These are phyloP conservation scores for Anthophora plumipes DNA, from an alignment of 2,888 invertebrate genomes.

Conservation along the genomic window DNA sequence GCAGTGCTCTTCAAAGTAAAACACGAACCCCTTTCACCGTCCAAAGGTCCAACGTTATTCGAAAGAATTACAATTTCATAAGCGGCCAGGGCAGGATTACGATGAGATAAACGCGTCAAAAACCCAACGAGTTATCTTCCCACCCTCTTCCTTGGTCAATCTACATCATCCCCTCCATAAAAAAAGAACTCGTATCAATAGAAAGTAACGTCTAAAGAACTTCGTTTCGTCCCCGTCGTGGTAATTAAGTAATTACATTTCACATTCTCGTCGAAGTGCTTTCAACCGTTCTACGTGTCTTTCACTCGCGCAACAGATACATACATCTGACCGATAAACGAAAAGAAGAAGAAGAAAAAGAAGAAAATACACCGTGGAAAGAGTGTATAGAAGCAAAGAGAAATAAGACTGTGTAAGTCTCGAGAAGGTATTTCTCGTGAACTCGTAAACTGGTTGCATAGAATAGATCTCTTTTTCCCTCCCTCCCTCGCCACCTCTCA, in stretches of 20 bases:
- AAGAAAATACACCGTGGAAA: background rate
- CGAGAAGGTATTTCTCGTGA: constrained; percentile 14
- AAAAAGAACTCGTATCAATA: background rate
- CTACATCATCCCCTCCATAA: background rate
- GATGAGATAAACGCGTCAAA: background rate
- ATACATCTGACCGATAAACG: constrained; percentile 20
- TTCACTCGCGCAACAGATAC: constrained; percentile 23
- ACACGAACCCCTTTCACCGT: background rate
- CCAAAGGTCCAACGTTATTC: background rate
- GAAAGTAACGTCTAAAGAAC: background rate
- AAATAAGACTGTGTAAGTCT: constrained; percentile 6
- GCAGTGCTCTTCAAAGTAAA: background rate
- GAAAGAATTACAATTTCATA: constrained; percentile 8
- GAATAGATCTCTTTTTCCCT: constrained; percentile 14
- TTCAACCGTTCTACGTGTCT: background rate
- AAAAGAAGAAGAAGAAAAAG: background rate
- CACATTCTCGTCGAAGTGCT: background rate
- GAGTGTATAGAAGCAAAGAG: background rate
- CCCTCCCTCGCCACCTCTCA: background rate
- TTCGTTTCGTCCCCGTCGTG: background rate
- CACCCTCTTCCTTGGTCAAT: too few species aligned
- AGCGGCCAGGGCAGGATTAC: background rate
- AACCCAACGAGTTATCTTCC: background rate
- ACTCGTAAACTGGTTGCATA: constrained; percentile 43
- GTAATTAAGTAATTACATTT: constrained; percentile 27